Conservation (phyloP, 2,888 invertebrate genomes). For the Epirrhoe alternata region DNA sequence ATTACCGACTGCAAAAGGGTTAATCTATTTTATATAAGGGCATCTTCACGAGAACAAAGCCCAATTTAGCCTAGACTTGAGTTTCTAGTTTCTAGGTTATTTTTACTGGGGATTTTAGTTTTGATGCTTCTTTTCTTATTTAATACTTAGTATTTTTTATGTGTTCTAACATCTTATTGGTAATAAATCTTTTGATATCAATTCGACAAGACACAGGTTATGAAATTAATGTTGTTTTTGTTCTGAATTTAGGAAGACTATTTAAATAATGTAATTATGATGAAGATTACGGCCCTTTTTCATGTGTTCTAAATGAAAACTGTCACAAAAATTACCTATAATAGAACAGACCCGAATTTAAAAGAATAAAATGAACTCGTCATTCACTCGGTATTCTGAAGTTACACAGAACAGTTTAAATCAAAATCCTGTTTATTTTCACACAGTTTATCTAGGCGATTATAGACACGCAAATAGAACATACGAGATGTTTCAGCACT, state of each 20-base stretch:
- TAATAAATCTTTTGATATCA: too few species aligned
- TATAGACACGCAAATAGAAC: slow-evolving; percentile 32
- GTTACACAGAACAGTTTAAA: not conserved
- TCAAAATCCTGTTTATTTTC: slow-evolving; percentile 8
- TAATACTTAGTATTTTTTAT: too few species aligned
- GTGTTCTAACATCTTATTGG: too few species aligned
- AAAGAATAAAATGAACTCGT: too few species aligned
- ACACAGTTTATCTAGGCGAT: slow-evolving; percentile 3
- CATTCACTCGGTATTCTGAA: not conserved
- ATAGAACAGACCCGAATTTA: too few species aligned
- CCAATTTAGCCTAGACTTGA: slow-evolving; percentile 39
- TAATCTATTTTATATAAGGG: slow-evolving; percentile 67
- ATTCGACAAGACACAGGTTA: too few species aligned
- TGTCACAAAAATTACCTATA: too few species aligned
- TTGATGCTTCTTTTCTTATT: slow-evolving; percentile 12
- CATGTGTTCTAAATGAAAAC: too few species aligned
- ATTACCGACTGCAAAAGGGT: slow-evolving; percentile 57
- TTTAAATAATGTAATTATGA: too few species aligned
- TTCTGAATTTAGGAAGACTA: too few species aligned
- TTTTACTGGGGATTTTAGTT: not conserved
- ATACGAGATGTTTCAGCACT: slow-evolving; percentile 51
- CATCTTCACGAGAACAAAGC: slow-evolving; percentile 51
- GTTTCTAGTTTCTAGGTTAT: slow-evolving; percentile 24
- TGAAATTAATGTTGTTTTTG: too few species aligned
- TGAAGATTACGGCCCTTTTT: too few species aligned